Evolutionary conservation across 2,888 invertebrate species (phyloP), one percentile per base, ranked within the genome.

Genomic region (Meandrusa payeni): DNA sequence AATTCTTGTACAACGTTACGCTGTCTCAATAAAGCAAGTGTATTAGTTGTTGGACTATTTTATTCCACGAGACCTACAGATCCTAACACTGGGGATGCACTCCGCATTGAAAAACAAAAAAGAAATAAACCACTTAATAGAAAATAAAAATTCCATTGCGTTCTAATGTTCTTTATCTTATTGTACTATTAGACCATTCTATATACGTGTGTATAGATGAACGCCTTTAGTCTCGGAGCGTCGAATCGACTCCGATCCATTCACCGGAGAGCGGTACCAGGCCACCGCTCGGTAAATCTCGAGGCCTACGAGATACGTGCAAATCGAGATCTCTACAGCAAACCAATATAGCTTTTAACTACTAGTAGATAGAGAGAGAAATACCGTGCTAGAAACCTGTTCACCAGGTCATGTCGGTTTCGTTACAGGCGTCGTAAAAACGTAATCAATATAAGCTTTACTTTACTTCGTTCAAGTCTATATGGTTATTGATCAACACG

Each of bases 401-500:
- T 6, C 11, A n/a, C 5, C 32, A 1, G 19, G 19, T 19, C 32
- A 12, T 6, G 24, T 40, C 19, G 5, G n/a, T 23, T 23, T 15
- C 31, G 31, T 40, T 23, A 10, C 15, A 10, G 23, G 6, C 40
- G 19, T 31, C 39, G 31, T 40, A 32, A 32, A 36, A 11, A n/a
- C n/a, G n/a, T n/a, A n/a, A n/a, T n/a, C n/a, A n/a, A n/a, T n/a
- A n/a, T n/a, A n/a, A n/a, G 13, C 27, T 37, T 28, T 11, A 23
- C 29, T 17, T 15, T 23, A 31, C 11, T 10, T 15, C 22, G 31
- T 29, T 23, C 15, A 23, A 11, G 17, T 26, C 17, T 33, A 19
- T 20, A 33, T 33, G 26, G 33, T 12, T 26, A 41, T 41, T 29
- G 29, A 28, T 39, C 26, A 26, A 41, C 41, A 33, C 26, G 17